Evolutionary conservation across 2,797 vertebrate genomes (phyloP).

Genomic region (Lemur catta): DNA sequence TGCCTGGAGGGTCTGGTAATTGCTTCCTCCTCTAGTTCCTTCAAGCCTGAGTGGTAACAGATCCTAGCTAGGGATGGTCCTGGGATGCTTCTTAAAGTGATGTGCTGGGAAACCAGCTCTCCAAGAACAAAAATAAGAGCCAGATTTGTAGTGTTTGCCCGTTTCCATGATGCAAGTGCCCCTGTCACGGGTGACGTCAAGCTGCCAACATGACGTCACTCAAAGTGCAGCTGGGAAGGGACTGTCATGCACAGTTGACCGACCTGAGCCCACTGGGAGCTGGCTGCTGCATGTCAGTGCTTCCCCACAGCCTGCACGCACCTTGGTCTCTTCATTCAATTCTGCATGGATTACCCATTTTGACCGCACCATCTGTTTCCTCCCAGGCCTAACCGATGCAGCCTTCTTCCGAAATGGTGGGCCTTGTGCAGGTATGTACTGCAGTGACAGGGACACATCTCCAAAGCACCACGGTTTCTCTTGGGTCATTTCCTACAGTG

Average conservation of each 20-base stretch:
- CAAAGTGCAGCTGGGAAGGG: background rate
- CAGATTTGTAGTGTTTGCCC: background rate
- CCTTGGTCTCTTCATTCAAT: background rate
- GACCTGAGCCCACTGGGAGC: no score
- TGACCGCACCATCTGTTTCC: background rate
- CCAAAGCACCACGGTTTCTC: background rate
- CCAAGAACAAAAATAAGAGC: background rate
- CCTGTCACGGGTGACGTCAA: background rate
- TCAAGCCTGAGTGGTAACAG: background rate
- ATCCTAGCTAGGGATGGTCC: background rate
- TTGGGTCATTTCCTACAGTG: background rate
- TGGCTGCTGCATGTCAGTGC: fast-evolving
- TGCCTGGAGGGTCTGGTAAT: background rate
- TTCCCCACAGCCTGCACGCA: background rate
- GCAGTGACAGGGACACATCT: background rate
- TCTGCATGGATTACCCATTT: background rate
- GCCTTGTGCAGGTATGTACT: no score
- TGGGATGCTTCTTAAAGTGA: background rate
- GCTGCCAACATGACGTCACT: background rate
- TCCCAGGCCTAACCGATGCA: background rate
- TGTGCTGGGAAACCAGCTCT: background rate
- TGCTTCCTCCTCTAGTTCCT: background rate
- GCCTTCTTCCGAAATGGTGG: background rate
- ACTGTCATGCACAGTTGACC: fast-evolving
- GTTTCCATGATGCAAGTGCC: background rate